Conservation (phyloP, 1,140 invertebrate species). For the Drosophila jambulina region DNA sequence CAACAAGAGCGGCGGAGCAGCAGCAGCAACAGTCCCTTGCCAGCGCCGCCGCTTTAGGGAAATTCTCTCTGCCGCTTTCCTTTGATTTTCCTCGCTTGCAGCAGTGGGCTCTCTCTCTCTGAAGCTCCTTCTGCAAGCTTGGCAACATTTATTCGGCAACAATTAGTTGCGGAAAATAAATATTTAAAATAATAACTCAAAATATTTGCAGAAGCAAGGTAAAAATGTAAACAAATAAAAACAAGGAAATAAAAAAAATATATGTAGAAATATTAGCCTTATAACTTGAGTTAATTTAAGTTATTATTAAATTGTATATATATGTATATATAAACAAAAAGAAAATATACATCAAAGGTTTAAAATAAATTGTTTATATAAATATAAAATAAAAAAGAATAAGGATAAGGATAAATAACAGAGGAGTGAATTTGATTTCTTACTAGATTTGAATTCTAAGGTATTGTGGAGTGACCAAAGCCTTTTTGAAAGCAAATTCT, state of each 20-base stretch:
- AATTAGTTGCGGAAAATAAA: constrained; percentile 4
- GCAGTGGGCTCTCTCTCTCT: constrained; percentile 7
- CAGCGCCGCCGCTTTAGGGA: constrained; percentile 26
- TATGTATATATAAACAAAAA: too few relatives aligned
- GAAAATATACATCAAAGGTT: too few relatives aligned
- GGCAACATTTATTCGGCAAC: constrained; percentile 54
- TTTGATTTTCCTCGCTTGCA: constrained; percentile 20
- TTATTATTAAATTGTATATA: too few relatives aligned
- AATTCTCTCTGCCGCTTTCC: constrained; percentile 30
- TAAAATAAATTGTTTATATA: too few relatives aligned
- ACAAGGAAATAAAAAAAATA: neutral
- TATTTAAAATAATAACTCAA: neutral
- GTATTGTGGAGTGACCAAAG: too few relatives aligned
- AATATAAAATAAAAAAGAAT: too few relatives aligned
- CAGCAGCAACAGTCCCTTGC: constrained; percentile 5
- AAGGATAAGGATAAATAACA: too few relatives aligned
- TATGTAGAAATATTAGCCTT: too few relatives aligned
- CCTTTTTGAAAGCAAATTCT: too few relatives aligned
- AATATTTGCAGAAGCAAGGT: neutral
- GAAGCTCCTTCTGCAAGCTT: neutral
- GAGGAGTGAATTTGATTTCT: too few relatives aligned
- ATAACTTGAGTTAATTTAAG: too few relatives aligned
- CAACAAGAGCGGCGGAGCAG: constrained; percentile 16
- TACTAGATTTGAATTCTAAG: too few relatives aligned
- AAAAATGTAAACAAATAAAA: neutral